phyloP scores from a whole-genome alignment of 1,140 invertebrate genomes.

The Calephelis virginiensis region DNA sequence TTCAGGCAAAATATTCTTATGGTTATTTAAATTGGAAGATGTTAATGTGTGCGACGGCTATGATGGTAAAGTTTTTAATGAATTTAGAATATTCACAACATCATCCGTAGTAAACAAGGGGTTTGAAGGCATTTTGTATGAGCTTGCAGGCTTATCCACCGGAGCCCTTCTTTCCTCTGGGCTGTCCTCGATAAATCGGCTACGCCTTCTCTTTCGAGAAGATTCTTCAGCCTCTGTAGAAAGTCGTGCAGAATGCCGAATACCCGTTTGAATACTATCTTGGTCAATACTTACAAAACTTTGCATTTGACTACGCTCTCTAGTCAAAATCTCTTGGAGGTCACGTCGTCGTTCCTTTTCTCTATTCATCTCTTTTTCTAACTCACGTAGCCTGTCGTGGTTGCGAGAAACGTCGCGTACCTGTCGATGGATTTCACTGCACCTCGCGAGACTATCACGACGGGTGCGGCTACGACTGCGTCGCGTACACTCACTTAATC shows the following conservation, averaged over 20 bases:
- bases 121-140: not conserved
- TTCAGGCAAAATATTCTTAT: conserved; percentile 31
- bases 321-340: not conserved
- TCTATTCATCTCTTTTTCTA: not conserved
- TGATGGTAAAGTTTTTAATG: conserved; percentile 18
- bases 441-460: not conserved
- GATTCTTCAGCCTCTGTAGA: too few relatives aligned
- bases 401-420: not conserved
- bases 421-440: not conserved
- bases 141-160: not conserved
- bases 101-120: conserved; percentile 28
- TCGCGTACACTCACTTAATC: too few relatives aligned
- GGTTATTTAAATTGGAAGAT: conserved; percentile 19
- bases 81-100: conserved; percentile 26
- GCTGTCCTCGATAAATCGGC: not conserved
- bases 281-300: too few relatives aligned
- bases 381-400: not conserved
- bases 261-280: too few relatives aligned
- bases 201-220: too few relatives aligned
- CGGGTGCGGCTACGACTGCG: not conserved
- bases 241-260: too few relatives aligned
- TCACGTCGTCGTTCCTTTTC: not conserved
- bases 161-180: not conserved
- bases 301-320: too few relatives aligned
- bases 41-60: conserved; percentile 14